phyloP scores from a whole-genome alignment of 1,140 invertebrate species.

The Neodiprion pinetum region DNA sequence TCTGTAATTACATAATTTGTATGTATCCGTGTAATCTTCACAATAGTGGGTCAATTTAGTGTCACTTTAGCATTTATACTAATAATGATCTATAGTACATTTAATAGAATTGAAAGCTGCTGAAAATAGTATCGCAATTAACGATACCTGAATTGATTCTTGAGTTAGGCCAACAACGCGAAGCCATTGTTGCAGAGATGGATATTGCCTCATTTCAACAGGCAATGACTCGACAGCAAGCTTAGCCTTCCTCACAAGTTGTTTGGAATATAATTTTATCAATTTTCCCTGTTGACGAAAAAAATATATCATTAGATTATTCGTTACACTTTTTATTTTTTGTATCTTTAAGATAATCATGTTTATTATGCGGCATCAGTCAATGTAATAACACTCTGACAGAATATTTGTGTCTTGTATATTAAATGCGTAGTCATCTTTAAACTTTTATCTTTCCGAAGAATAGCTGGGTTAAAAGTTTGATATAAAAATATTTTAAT shows the following conservation, averaged over 20 bases:
- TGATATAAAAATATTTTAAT: too few relatives aligned
- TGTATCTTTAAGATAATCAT: background rate
- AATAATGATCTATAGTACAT: background rate
- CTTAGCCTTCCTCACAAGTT: conserved; percentile 85
- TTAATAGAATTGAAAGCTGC: background rate
- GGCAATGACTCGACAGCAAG: conserved; percentile 68
- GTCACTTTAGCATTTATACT: too few relatives aligned
- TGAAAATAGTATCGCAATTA: background rate
- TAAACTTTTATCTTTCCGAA: too few relatives aligned
- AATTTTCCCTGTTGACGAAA: conserved; percentile 82
- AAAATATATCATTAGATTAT: conserved; percentile 19
- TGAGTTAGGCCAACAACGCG: conserved; percentile 84
- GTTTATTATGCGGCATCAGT: background rate
- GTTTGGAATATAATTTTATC: conserved; percentile 90
- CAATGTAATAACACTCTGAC: too few relatives aligned
- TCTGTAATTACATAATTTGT: conserved; percentile 47
- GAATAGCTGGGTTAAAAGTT: too few relatives aligned
- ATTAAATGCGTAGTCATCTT: too few relatives aligned
- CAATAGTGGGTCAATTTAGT: background rate
- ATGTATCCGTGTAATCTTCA: conserved; percentile 4
- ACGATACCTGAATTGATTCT: conserved; percentile 73
- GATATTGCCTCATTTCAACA: conserved; percentile 69
- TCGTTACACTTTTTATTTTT: background rate
- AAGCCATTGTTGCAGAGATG: conserved; percentile 88
- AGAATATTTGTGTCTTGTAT: too few relatives aligned